Evolutionary conservation across 2,113 vertebrate genomes (phyloP).

Genomic region (Atlantisia rogersi): DNA sequence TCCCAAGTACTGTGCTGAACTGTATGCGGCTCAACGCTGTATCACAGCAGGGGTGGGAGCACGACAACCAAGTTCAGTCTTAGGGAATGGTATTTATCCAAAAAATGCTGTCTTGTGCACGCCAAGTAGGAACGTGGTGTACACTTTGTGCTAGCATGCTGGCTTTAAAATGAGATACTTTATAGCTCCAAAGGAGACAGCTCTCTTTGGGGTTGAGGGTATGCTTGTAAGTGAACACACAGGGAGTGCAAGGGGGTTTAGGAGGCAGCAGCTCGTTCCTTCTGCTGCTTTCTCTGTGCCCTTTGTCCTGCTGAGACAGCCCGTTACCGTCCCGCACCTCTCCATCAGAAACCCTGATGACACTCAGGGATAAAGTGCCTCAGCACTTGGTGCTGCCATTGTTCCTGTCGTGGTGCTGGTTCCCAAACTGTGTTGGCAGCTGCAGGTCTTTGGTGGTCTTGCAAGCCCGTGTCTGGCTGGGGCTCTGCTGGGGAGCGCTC

Average conservation of each 20-base stretch:
- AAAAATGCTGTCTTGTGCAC: not conserved
- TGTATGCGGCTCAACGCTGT: not conserved
- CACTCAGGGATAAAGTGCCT: not conserved
- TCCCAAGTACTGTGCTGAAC: not conserved
- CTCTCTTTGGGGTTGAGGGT: rapidly evolving
- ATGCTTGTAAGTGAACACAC: rapidly evolving
- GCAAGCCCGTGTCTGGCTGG: rapidly evolving
- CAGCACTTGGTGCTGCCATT: not conserved
- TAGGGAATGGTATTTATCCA: not conserved
- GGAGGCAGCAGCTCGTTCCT: not conserved
- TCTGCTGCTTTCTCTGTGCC: not conserved
- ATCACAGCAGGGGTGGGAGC: not conserved
- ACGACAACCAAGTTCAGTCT: not conserved
- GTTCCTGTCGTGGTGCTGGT: not conserved
- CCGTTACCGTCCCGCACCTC: not conserved
- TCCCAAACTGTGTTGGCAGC: not conserved
- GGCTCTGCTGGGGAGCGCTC: not conserved
- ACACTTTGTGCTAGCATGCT: not conserved
- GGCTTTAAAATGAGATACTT: not conserved
- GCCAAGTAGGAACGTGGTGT: not conserved
- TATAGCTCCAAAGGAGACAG: not conserved
- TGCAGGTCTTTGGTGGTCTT: not conserved
- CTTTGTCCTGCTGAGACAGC: not conserved
- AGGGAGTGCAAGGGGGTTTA: not conserved
- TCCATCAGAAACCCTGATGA: not conserved